Base-by-base conservation (phyloP, 2,888 invertebrate species). In the Alloplasta piceator region DNA sequence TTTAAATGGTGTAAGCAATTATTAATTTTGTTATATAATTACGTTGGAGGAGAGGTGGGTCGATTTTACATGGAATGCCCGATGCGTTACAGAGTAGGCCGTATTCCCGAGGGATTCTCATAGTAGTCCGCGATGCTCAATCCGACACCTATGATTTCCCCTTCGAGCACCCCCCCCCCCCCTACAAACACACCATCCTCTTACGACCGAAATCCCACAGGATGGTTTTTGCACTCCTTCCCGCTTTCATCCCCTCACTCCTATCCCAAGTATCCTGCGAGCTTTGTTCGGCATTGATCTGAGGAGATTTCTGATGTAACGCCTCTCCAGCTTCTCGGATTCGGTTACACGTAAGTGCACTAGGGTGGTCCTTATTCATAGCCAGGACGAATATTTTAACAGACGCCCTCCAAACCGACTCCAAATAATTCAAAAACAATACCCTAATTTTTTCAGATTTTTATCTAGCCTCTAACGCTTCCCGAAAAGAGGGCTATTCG, bases 231-330 rank as follows among this genome's bases (percentile, higher is more conserved):
- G 76, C 82, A 79, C 80, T 74, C 75, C 60, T 68, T 41, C 60
- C 14, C 14, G 6, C 52, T 6, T n/a, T 5, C 5, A 41, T 41
- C 6, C 52, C 52, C 52, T 41, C 36, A 10, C 14, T 48, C 16
- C 36, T 5, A 5, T 14, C 61, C 56, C 38, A 43, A 56, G 38
- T 67, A 67, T 68, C 68, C 72, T 48, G 61, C 71, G 73, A 81
- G 82, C 82, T 83, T 84, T 83, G 84, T 84, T 83, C 83, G 66
- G 68, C 80, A 84, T 83, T 77, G 82, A 84, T 84, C 83, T 82
- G 63, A 75, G 81, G 46, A 77, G 81, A 84, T 80, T 76, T 80
- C 81, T 68, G 79, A 75, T 75, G 70, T 67, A 70, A 58, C 48
- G 46, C 67, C 58, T 46, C 41, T 58, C 50, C 50, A n/a, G 6